These are phyloP conservation scores for Myzus persicae DNA, from an alignment of 1,140 invertebrate species.

Conservation along the genomic window DNA sequence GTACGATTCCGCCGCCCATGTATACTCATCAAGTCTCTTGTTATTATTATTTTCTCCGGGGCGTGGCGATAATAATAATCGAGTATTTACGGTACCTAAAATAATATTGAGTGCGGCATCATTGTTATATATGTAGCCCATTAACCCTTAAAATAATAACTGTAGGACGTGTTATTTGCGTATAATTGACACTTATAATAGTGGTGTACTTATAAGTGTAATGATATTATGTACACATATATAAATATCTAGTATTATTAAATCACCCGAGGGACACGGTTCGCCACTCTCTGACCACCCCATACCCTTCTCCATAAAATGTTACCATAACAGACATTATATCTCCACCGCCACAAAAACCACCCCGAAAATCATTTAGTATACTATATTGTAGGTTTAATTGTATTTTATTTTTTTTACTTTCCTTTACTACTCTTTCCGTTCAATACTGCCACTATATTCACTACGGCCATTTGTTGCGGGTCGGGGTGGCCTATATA, in stretches of 20 bases:
- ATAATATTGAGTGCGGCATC: not conserved
- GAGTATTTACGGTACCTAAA: not conserved
- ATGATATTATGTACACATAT: not conserved
- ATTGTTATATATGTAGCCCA: not conserved
- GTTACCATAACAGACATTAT: not conserved
- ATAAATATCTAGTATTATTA: not conserved
- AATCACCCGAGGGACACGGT: slow-evolving; percentile 13
- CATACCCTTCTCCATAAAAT: not conserved
- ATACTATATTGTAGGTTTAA: slow-evolving; percentile 15
- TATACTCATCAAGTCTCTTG: not conserved
- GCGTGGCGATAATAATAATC: not conserved
- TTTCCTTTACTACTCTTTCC: not conserved
- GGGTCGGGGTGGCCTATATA: not conserved
- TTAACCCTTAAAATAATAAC: not conserved
- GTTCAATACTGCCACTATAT: not conserved
- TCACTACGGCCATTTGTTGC: not conserved
- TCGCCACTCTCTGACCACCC: slow-evolving; percentile 5
- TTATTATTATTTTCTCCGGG: not conserved
- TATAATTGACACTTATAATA: not conserved
- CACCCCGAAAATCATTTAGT: not conserved
- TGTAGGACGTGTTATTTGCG: not conserved
- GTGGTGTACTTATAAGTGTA: not conserved
- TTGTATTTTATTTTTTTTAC: not conserved
- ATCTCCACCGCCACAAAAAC: not conserved
- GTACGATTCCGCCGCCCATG: not conserved